A percentile compares a stretch with the other conserved stretches of the same genome.
Evolutionary conservation across 2,113 vertebrate genomes (phyloP).

Genomic region (Leptobrachium ailaonicum): DNA sequence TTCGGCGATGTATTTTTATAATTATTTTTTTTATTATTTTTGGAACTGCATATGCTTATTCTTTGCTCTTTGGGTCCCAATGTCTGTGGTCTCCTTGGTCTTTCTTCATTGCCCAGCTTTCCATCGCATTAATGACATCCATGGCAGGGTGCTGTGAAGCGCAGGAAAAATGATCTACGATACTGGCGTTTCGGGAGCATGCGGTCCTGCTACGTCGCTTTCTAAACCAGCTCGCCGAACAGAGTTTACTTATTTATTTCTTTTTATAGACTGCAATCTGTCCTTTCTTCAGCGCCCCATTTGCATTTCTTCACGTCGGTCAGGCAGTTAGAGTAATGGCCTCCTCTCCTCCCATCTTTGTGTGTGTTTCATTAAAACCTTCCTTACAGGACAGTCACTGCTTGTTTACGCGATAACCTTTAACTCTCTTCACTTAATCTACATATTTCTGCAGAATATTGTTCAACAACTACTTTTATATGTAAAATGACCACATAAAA

Average conservation of each 20-base stretch:
- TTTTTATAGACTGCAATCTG: constrained; percentile 19
- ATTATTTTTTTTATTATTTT: background rate
- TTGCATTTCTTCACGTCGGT: constrained; percentile 51
- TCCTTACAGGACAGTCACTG: background rate
- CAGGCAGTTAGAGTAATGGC: constrained; percentile 24
- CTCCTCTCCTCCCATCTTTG: constrained; percentile 28
- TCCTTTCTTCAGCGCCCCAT: constrained; percentile 44
- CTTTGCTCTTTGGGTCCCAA: background rate
- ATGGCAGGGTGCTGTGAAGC: constrained; percentile 56
- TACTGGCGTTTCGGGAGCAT: background rate
- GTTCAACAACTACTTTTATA: background rate
- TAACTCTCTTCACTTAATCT: background rate
- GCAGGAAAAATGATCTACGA: constrained; percentile 36
- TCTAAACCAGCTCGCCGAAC: background rate
- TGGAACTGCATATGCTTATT: constrained; percentile 39
- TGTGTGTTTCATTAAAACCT: constrained; percentile 33
- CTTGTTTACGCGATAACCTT: background rate
- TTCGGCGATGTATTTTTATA: too few relatives aligned
- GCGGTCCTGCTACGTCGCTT: background rate
- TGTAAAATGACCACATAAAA: too few relatives aligned
- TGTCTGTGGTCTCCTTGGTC: constrained; percentile 51
- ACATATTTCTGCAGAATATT: background rate
- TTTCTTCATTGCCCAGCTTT: constrained; percentile 55
- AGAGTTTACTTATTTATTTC: constrained; percentile 21
- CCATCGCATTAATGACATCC: constrained; percentile 57